These are phyloP conservation scores for Helicolenus hilgendorfi DNA, from an alignment of 2,797 vertebrate genomes.

Conservation along the genomic window DNA sequence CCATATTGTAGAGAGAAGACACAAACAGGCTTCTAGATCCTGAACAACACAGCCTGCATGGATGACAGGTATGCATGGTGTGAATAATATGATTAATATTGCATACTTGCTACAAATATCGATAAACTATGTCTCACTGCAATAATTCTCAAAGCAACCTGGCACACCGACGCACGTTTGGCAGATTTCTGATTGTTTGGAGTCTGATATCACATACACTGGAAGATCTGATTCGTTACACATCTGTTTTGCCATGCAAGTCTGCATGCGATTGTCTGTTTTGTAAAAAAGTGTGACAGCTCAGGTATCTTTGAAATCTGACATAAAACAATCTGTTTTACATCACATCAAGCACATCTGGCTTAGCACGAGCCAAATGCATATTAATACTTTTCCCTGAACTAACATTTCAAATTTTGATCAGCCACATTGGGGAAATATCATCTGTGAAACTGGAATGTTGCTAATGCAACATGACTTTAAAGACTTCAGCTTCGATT, in stretches of 20 bases:
- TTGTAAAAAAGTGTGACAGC: slow-evolving; percentile 59
- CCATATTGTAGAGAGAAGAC: slow-evolving; percentile 61
- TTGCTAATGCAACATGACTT: slow-evolving; percentile 19
- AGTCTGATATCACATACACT: slow-evolving; percentile 40
- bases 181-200: slow-evolving; percentile 40
- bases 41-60: slow-evolving; percentile 58
- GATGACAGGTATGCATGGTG: slow-evolving; percentile 18
- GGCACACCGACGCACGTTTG: slow-evolving; percentile 25
- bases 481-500: not conserved
- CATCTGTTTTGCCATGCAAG: slow-evolving; percentile 62
- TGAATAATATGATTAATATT: slow-evolving; percentile 22
- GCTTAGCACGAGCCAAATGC: slow-evolving; percentile 55
- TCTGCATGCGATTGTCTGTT: slow-evolving; percentile 46
- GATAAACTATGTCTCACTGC: slow-evolving; percentile 10
- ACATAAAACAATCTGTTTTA: slow-evolving; percentile 69
- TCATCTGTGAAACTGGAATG: slow-evolving; percentile 19
- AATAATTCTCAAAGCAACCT: slow-evolving; percentile 7
- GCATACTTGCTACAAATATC: not conserved
- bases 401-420: slow-evolving; percentile 9
- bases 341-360: slow-evolving; percentile 73
- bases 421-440: slow-evolving; percentile 7
- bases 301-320: slow-evolving; percentile 72
- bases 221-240: slow-evolving; percentile 40
- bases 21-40: slow-evolving; percentile 73
- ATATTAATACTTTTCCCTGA: slow-evolving; percentile 37